Conservation (phyloP, 2,113 vertebrate species). For the Xiphophorus maculatus region DNA sequence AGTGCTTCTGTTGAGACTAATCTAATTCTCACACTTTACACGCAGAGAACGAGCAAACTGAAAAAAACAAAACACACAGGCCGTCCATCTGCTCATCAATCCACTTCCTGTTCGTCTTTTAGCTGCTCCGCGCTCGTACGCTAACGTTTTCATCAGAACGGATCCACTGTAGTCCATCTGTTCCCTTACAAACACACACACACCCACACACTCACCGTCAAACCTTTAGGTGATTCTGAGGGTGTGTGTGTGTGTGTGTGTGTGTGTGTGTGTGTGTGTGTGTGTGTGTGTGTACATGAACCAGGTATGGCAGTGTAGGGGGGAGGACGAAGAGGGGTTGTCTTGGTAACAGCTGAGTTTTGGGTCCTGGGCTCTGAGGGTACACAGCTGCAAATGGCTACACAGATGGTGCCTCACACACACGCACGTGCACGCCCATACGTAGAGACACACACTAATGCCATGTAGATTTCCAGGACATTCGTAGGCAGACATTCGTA, state of each 20-base stretch:
- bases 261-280: slow-evolving; percentile 2
- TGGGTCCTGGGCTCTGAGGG: slow-evolving; percentile 60
- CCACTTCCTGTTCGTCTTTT: slow-evolving; percentile 7
- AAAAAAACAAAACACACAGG: slow-evolving; percentile 24
- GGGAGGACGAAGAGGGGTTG: slow-evolving; percentile 22
- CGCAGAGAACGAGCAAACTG: not conserved
- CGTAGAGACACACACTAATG: slow-evolving; percentile 1
- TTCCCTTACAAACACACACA: slow-evolving; percentile 29
- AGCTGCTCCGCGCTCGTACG: not conserved
- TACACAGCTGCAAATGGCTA: slow-evolving; percentile 67
- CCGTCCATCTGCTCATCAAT: slow-evolving; percentile 39
- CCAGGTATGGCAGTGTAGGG: slow-evolving; percentile 56
- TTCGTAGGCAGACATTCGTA: slow-evolving; percentile 2
- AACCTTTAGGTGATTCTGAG: slow-evolving; percentile 45
- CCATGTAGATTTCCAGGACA: slow-evolving; percentile 10
- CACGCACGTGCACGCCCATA: not conserved
- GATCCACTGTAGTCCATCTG: slow-evolving; percentile 52
- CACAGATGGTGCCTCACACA: slow-evolving; percentile 65
- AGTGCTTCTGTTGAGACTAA: not conserved
- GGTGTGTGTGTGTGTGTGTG: not conserved
- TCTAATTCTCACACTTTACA: not conserved
- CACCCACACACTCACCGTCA: slow-evolving; percentile 5
- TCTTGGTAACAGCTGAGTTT: slow-evolving; percentile 73
- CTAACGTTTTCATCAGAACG: slow-evolving; percentile 10
- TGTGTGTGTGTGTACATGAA: slow-evolving; percentile 13